Conservation (phyloP, 1,140 invertebrate genomes). For the Parasteatoda tepidariorum region DNA sequence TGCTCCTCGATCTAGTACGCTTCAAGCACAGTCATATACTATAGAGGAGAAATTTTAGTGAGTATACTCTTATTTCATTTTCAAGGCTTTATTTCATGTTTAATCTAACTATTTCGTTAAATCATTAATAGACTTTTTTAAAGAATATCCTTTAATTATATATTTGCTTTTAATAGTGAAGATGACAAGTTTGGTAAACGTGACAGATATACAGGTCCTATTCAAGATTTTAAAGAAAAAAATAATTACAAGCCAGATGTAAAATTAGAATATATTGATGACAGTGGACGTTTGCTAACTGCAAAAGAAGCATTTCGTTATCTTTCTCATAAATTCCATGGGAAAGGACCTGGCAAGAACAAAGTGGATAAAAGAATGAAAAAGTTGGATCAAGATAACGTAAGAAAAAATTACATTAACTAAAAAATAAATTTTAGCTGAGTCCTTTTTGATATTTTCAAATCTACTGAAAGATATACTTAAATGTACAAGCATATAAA, state of each 20-base stretch:
- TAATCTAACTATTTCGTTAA: constrained; percentile 43
- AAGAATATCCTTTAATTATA: too few species aligned
- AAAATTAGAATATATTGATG: constrained; percentile 97
- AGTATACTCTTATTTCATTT: constrained; percentile 18
- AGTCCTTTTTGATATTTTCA: too few species aligned
- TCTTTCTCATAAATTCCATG: constrained; percentile 94
- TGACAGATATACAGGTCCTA: constrained; percentile 85
- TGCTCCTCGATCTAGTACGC: constrained; percentile 79
- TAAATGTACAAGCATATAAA: too few species aligned
- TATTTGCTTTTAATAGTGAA: constrained; percentile 73
- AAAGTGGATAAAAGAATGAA: constrained; percentile 97
- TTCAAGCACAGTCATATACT: constrained; percentile 92
- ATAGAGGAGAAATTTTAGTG: constrained; percentile 89
- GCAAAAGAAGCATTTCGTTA: constrained; percentile 94
- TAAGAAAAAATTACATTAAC: too few species aligned
- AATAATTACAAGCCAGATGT: constrained; percentile 93
- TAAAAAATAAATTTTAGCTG: too few species aligned
- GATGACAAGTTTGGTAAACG: constrained; percentile 79
- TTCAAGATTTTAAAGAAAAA: constrained; percentile 95
- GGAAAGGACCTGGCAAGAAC: constrained; percentile 98
- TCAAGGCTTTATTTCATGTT: not conserved
- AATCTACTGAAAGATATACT: too few species aligned
- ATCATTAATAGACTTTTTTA: too few species aligned
- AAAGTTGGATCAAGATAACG: constrained; percentile 92
- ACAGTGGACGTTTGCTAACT: constrained; percentile 88